Conservation (phyloP, 2,797 vertebrate genomes). For the Eulemur coronatus region DNA sequence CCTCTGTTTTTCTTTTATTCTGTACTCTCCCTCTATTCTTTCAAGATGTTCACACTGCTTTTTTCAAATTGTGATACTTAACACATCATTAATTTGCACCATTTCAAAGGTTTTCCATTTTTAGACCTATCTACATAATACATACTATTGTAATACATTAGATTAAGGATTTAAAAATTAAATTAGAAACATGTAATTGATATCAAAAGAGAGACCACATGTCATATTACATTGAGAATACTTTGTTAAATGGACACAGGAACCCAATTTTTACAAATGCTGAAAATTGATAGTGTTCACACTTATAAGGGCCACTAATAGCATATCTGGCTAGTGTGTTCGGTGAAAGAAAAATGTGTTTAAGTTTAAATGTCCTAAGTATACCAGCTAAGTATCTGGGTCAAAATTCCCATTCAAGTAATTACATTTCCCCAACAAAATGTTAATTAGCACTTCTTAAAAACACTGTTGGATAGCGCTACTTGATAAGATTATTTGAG, state of each 20-base stretch:
- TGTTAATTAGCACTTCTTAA: conserved; percentile 60
- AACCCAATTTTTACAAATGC: not conserved
- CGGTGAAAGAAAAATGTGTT: conserved; percentile 40
- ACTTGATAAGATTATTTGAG: conserved; percentile 35
- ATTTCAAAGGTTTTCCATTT: conserved; percentile 51
- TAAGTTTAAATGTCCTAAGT: conserved; percentile 56
- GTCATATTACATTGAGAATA: not conserved
- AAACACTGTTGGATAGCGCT: not conserved
- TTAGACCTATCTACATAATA: conserved; percentile 16
- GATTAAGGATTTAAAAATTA: conserved; percentile 31
- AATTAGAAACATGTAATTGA: conserved; percentile 15
- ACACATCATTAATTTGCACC: conserved; percentile 11
- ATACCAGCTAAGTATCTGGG: conserved; percentile 57
- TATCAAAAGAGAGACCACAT: not conserved
- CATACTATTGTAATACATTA: not conserved
- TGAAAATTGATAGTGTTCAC: not conserved
- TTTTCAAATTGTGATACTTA: conserved; percentile 46
- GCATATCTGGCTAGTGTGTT: not conserved
- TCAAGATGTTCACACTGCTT: not conserved
- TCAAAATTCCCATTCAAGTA: conserved; percentile 64
- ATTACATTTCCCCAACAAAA: conserved; percentile 64
- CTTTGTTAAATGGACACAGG: not conserved
- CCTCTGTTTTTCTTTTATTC: not conserved
- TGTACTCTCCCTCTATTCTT: not conserved
- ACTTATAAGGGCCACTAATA: not conserved